Evolutionary conservation across 1,140 invertebrate species (phyloP).

Genomic region (Tribolium madens): DNA sequence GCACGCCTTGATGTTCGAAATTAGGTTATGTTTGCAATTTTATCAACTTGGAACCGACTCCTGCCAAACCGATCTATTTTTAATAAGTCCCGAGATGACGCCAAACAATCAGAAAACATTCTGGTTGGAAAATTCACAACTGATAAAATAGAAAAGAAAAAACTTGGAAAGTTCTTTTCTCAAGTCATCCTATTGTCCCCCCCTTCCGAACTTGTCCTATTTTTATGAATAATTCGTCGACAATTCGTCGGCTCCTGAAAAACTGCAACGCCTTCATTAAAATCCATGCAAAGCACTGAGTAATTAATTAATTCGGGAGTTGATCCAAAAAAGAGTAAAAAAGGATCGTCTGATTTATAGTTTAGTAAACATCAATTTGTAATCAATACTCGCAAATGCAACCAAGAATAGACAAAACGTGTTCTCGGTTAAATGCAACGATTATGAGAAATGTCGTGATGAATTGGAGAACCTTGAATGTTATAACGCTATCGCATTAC

Average conservation of each 20-base stretch:
- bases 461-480: conserved; percentile 31
- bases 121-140: conserved; percentile 16
- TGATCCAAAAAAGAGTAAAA: background rate
- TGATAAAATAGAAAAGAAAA: conserved; percentile 1
- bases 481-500: conserved; percentile 12
- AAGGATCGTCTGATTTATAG: background rate
- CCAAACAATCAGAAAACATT: conserved; percentile 21
- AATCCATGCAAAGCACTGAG: background rate
- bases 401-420: conserved; percentile 1
- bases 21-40: conserved; percentile 36
- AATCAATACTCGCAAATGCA: conserved; percentile 15
- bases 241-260: background rate
- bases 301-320: background rate
- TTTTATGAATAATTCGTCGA: conserved; percentile 17
- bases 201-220: conserved; percentile 20
- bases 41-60: conserved; percentile 29
- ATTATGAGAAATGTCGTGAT: conserved; percentile 34
- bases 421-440: conserved; percentile 24
- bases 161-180: background rate
- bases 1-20: background rate
- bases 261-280: background rate
- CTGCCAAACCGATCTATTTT: conserved; percentile 31
- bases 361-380: conserved; percentile 1
- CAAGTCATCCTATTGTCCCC: background rate
- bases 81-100: conserved; percentile 37